Base-by-base conservation (phyloP, 2,113 vertebrate genomes). In the Peromyscus leucopus region DNA sequence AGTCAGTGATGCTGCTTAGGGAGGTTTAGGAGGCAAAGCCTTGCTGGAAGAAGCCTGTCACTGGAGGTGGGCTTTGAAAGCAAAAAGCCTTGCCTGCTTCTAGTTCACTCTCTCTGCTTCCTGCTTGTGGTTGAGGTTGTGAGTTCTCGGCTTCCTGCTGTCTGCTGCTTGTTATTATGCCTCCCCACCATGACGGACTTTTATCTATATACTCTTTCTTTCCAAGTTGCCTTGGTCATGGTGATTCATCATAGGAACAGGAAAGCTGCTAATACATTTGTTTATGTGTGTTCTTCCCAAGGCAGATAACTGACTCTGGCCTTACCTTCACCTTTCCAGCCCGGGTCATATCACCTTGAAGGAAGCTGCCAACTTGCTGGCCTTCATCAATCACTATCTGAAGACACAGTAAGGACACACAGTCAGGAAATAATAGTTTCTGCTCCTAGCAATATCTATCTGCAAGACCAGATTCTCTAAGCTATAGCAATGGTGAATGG, bases 281-380 rank as follows among this genome's bases (percentile, higher is more conserved):
- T 63, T 82, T 89, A 59, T 28, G 8, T 13, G 15, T 48, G 2
- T n/a, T 89, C 63, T 13, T 86, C 33, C 63, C 59, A 72, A 15
- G 2, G 55, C 94, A 95, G 17, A 97, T 98, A 97, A 97, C 15
- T 16, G 92, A 97, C 94, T 33, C 48, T 93, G 86, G 83, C 6
- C 94, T 97, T 97, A 98, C 98, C 98, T 99, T 98, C 26, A 96
- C 86, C 96, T 89, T 97, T 96, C 96, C 96, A 85, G 96, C 97
- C 72, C 95, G 51, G 92, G 46, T 83, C 92, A 97, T 85, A 95
- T 96, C 90, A 94, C 97, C 97, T 97, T 94, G 91, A 93, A 96
- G 90, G 96, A 65, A 98, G 92, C 83, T 97, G 95, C 95, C 97
- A 96, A 95, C 97, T 95, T 75, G 98, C 63, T 97, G 96, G 67